phyloP scores from a whole-genome alignment of 2,888 invertebrate genomes.

The Drosophila infuscata region DNA sequence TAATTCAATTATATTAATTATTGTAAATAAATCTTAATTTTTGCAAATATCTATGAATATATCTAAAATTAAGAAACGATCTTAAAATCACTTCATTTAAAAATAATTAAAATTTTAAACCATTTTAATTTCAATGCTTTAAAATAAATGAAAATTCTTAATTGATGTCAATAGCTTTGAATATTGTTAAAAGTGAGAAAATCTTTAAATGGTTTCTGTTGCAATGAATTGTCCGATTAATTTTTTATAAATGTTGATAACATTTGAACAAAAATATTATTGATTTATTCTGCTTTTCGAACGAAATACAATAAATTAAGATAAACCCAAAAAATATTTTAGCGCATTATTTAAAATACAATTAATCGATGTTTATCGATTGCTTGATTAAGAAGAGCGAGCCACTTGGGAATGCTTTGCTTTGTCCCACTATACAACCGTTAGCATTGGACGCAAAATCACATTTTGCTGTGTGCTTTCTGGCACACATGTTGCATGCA shows the following conservation, averaged over 20 bases:
- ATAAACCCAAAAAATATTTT: neutral
- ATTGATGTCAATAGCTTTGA: neutral
- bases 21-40: neutral
- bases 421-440: constrained; percentile 48
- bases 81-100: neutral
- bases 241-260: neutral
- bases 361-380: neutral
- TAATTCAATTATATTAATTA: too few relatives aligned
- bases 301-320: neutral
- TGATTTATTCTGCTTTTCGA: neutral
- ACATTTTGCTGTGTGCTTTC: constrained; percentile 14
- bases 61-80: neutral
- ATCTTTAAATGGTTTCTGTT: neutral
- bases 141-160: neutral
- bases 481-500: constrained; percentile 30
- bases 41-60: neutral
- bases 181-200: neutral
- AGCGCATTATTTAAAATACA: neutral
- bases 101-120: neutral
- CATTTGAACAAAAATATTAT: neutral
- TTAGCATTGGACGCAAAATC: constrained; percentile 5
- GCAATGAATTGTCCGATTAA: neutral
- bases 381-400: neutral
- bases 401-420: neutral
- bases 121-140: neutral